These are phyloP conservation scores for Smittia aterrima DNA, from an alignment of 2,888 invertebrate species.

Conservation along the genomic window DNA sequence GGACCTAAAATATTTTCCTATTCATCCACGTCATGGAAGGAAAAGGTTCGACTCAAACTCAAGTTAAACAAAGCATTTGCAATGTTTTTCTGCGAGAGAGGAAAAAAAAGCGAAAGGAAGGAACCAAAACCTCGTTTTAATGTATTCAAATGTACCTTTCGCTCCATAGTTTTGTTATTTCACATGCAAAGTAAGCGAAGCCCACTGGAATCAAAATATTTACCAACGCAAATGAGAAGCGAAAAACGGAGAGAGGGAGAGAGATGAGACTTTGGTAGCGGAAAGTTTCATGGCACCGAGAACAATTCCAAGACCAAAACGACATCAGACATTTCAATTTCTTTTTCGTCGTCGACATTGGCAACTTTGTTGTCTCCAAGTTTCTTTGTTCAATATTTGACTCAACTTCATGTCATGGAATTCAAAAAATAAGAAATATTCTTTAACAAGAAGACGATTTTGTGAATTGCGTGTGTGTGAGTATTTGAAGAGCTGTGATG, in stretches of 20 bases:
- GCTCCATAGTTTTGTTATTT: conserved; percentile 17
- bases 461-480: no score
- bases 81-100: not conserved
- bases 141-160: conserved; percentile 4
- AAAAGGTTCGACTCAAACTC: not conserved
- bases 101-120: no score
- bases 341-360: not conserved
- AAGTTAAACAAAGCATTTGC: not conserved
- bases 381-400: no score
- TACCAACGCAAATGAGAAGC: not conserved
- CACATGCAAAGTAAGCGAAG: not conserved
- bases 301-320: no score
- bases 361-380: no score
- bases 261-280: no score
- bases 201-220: conserved; percentile 6
- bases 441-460: no score
- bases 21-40: not conserved
- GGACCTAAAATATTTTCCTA: not conserved
- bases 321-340: not conserved
- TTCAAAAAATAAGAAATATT: no score
- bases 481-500: not conserved
- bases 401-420: no score
- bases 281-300: no score
- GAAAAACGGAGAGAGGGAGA: not conserved
- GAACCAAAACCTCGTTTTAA: not conserved